phyloP scores from a whole-genome alignment of 2,888 invertebrate genomes.

The Diarsia dahlii region DNA sequence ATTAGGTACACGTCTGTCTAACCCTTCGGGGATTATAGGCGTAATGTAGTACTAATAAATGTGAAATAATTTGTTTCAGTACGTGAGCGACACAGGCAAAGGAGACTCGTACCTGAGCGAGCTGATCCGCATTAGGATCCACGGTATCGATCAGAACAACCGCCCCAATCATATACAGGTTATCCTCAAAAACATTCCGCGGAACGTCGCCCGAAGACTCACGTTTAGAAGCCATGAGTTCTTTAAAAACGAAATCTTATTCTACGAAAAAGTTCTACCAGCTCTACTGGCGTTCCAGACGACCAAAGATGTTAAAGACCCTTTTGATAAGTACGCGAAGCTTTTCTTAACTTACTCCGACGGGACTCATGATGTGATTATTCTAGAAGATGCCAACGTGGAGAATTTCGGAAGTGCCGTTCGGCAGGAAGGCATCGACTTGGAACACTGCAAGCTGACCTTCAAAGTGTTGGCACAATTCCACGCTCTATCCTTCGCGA shows the following conservation, averaged over 20 bases:
- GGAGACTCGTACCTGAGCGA: conserved; percentile 94
- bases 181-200: conserved; percentile 93
- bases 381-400: conserved; percentile 89
- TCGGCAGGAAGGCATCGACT: conserved; percentile 88
- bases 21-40: no score
- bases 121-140: conserved; percentile 91
- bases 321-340: conserved; percentile 88
- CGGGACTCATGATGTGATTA: conserved; percentile 90
- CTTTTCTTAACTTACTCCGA: conserved; percentile 86
- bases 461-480: conserved; percentile 90
- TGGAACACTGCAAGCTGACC: conserved; percentile 87
- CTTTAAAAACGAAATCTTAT: conserved; percentile 93
- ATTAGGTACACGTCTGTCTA: no score
- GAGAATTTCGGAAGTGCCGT: conserved; percentile 84
- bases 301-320: conserved; percentile 80
- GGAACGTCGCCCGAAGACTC: conserved; percentile 91
- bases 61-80: conserved; percentile 73
- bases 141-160: conserved; percentile 80
- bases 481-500: conserved; percentile 91
- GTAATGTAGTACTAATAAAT: neutral
- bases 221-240: conserved; percentile 92
- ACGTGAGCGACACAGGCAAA: conserved; percentile 87
- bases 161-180: conserved; percentile 84
- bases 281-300: conserved; percentile 85
- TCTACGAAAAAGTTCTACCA: conserved; percentile 91